Evolutionary conservation across 1,140 invertebrate genomes (phyloP).

Genomic region (Lordiphosa mommai): DNA sequence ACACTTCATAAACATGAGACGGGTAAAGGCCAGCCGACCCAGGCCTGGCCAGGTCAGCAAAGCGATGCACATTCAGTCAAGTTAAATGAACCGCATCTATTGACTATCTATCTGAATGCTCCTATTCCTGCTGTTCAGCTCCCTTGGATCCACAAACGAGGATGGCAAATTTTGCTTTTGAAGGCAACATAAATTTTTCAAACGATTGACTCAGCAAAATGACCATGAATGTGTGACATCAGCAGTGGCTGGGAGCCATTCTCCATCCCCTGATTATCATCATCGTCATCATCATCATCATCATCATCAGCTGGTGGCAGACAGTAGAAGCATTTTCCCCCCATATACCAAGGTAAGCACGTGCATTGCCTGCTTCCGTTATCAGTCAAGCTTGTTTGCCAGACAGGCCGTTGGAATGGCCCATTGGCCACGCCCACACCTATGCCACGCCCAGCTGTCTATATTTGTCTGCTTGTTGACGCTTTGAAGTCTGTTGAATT

Average conservation of each 20-base stretch:
- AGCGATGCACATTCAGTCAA: conserved; percentile 68
- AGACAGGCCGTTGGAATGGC: conserved; percentile 32
- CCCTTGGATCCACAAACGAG: conserved; percentile 6
- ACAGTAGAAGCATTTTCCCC: conserved; percentile 5
- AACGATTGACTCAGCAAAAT: conserved; percentile 76
- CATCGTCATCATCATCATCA: conserved; percentile 16
- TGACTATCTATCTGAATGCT: conserved; percentile 53
- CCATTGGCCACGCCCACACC: conserved; percentile 30
- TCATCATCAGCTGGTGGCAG: conserved; percentile 20
- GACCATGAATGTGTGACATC: conserved; percentile 76
- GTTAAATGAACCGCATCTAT: conserved; percentile 76
- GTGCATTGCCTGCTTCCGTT: conserved; percentile 74
- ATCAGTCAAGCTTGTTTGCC: conserved; percentile 72
- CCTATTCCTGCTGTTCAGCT: not conserved
- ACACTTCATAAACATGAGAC: conserved; percentile 61
- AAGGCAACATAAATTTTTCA: conserved; percentile 77
- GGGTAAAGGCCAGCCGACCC: conserved; percentile 14
- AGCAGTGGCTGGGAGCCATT: conserved; percentile 43
- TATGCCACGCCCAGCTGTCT: conserved; percentile 9
- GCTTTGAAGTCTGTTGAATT: conserved; percentile 71
- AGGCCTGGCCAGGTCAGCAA: conserved; percentile 34
- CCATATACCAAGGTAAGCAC: conserved; percentile 71
- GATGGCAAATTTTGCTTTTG: conserved; percentile 73
- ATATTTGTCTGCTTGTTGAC: conserved; percentile 71
- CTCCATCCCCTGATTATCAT: conserved; percentile 7